phyloP scores from a whole-genome alignment of 2,113 vertebrate genomes.

The Pluvianellus socialis region DNA sequence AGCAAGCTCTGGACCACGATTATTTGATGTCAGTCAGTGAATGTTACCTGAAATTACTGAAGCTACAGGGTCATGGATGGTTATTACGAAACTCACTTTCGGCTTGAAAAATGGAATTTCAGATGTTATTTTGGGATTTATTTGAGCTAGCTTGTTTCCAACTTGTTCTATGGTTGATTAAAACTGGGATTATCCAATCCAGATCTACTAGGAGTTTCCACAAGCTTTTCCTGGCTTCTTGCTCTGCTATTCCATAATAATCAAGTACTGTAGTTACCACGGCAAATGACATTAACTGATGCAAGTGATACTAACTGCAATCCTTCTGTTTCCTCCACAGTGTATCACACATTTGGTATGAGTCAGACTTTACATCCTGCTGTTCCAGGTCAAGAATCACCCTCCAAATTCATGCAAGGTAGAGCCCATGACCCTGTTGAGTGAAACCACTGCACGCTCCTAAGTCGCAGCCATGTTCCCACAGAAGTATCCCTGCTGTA shows the following conservation, averaged over 20 bases:
- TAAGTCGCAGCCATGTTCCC: neutral
- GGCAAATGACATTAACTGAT: neutral
- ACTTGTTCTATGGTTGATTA: neutral
- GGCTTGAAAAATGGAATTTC: neutral
- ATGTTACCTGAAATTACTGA: neutral
- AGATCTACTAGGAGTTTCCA: neutral
- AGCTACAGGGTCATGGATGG: neutral
- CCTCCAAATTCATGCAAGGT: neutral
- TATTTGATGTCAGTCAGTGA: neutral
- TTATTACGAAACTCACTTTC: neutral
- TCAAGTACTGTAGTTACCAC: neutral
- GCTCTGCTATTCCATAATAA: neutral
- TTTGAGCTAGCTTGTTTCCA: neutral
- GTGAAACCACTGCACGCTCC: neutral
- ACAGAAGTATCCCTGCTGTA: neutral
- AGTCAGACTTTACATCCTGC: neutral
- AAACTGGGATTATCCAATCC: neutral
- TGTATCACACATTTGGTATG: accelerated
- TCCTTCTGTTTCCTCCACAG: neutral
- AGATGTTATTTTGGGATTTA: neutral
- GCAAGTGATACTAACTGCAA: neutral
- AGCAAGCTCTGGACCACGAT: neutral
- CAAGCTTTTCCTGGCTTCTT: neutral
- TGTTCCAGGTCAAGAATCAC: neutral
- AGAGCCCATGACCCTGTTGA: accelerated